A percentile compares a stretch with the other conserved stretches of the same genome.
Conservation (phyloP, 1,140 invertebrate genomes). For the Zaprionus tsacasi region DNA sequence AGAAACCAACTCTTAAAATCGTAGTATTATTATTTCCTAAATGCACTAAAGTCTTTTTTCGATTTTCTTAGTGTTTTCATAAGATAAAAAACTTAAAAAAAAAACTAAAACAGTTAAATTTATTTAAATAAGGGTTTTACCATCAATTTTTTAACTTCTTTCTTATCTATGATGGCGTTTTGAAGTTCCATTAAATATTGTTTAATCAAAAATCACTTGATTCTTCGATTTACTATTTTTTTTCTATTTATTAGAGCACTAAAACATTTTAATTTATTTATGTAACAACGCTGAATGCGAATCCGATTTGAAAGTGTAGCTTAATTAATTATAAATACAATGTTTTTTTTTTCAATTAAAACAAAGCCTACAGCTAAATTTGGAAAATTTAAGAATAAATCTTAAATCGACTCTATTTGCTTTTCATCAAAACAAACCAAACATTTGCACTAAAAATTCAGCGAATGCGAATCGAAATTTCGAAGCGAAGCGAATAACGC, state of each 20-base stretch:
- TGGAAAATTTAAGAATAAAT: constrained; percentile 1
- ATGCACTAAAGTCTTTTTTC: too few relatives aligned
- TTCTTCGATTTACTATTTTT: neutral
- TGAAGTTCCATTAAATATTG: too few relatives aligned
- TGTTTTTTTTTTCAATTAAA: neutral
- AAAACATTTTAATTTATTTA: neutral
- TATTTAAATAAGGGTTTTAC: too few relatives aligned
- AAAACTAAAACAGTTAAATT: too few relatives aligned
- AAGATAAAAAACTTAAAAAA: too few relatives aligned
- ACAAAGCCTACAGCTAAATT: neutral
- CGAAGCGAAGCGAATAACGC: neutral
- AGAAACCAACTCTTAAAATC: too few relatives aligned
- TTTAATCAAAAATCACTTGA: neutral
- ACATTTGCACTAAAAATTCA: constrained; percentile 28
- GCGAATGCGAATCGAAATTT: neutral
- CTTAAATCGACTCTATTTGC: constrained; percentile 12
- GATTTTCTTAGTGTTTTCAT: too few relatives aligned
- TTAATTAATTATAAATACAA: neutral
- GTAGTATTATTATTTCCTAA: neutral
- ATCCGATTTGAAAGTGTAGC: neutral
- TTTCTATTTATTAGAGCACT: neutral
- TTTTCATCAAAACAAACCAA: constrained; percentile 23
- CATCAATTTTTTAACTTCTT: too few relatives aligned
- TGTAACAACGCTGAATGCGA: neutral
- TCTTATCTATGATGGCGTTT: too few relatives aligned